phyloP scores from a whole-genome alignment of 2,888 invertebrate genomes.

The Chrysotoxum bicinctum region DNA sequence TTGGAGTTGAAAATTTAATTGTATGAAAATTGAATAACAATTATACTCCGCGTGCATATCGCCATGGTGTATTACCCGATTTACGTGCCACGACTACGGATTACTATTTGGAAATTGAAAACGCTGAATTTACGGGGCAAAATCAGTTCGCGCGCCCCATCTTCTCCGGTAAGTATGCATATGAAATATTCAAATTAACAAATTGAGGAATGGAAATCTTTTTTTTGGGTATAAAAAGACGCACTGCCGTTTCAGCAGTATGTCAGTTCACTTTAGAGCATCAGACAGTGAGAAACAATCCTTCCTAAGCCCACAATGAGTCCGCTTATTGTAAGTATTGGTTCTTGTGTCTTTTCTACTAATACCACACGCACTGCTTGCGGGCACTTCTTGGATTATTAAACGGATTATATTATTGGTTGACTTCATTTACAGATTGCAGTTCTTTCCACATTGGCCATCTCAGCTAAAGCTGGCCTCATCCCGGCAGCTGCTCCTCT shows the following conservation, averaged over 20 bases:
- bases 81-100: constrained; percentile 76
- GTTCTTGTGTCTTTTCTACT: background rate
- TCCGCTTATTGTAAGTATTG: constrained; percentile 81
- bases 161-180: background rate
- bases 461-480: constrained; percentile 79
- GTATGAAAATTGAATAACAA: constrained; percentile 74
- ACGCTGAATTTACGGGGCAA: constrained; percentile 58
- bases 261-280: constrained; percentile 82
- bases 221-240: constrained; percentile 79
- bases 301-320: constrained; percentile 81
- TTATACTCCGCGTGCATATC: constrained; percentile 68
- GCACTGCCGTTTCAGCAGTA: constrained; percentile 76
- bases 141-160: constrained; percentile 36
- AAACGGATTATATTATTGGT: constrained; percentile 57
- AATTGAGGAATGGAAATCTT: constrained; percentile 45
- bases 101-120: constrained; percentile 69
- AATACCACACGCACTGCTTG: background rate
- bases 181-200: constrained; percentile 58
- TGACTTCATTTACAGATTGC: constrained; percentile 77
- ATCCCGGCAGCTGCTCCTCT: constrained; percentile 76
- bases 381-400: constrained; percentile 36
- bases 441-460: constrained; percentile 80
- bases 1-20: constrained; percentile 51
- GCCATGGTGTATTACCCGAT: constrained; percentile 76
- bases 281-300: constrained; percentile 80